Conservation (phyloP, 2,113 vertebrate species). For the Pygoscelis antarcticus region DNA sequence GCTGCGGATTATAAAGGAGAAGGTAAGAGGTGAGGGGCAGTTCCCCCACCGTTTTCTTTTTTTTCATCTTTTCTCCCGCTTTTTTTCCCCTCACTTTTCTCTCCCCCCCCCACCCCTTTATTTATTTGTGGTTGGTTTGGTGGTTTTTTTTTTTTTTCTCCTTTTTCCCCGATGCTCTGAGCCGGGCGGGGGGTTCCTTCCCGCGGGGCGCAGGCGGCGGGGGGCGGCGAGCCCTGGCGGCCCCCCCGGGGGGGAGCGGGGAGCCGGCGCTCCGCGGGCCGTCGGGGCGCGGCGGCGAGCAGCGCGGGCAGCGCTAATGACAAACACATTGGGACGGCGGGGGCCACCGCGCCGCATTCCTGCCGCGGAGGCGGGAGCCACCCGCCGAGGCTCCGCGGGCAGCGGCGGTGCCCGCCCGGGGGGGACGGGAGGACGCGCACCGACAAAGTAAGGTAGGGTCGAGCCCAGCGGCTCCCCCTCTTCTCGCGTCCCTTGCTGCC, state of each 20-base stretch:
- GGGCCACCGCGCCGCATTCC: conserved; percentile 73
- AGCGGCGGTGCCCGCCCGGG: background rate
- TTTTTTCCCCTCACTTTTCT: background rate
- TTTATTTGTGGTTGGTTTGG: background rate
- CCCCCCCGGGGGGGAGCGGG: background rate
- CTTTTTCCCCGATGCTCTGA: background rate
- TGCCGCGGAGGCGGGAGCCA: conserved; percentile 73
- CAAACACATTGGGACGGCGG: conserved; percentile 84
- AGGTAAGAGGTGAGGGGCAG: conserved; percentile 69
- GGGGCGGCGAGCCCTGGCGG: background rate
- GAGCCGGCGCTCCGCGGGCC: background rate
- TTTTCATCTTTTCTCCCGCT: background rate
- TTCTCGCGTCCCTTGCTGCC: background rate
- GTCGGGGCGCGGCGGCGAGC: conserved; percentile 20
- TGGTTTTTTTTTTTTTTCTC: too few relatives aligned
- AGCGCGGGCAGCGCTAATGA: conserved; percentile 74
- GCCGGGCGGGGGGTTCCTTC: background rate
- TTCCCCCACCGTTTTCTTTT: background rate
- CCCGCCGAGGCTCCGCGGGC: background rate
- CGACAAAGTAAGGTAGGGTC: background rate
- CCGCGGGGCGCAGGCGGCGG: background rate
- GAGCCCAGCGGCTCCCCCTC: background rate
- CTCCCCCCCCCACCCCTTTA: fast-evolving
- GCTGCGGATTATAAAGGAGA: conserved; percentile 60
- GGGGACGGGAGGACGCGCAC: background rate